Base-by-base conservation (phyloP, 1,140 invertebrate genomes). In the Drosophila tsacasi region DNA sequence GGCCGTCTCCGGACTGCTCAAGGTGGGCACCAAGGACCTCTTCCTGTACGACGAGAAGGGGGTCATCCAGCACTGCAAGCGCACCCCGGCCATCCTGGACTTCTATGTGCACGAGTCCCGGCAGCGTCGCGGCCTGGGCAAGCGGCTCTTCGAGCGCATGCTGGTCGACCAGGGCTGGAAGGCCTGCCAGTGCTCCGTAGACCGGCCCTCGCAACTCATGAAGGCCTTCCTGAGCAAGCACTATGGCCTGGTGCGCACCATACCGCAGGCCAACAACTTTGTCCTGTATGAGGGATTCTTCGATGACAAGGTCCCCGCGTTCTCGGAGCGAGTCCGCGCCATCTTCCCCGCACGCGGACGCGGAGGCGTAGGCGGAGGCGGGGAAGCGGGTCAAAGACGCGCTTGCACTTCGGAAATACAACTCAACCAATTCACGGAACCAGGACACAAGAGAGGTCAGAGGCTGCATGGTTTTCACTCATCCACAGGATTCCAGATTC, bases 201-300 rank as follows among this genome's bases (percentile, higher is more conserved):
- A 99, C 92, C 94, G 97, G 42, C 98, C 98, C 0, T 98, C 97
- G 0, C 94, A 95, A 12, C 98, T 98, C 91, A 96, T 98, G 83
- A 93, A 97, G 17, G 94, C 94, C 17, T 99, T 99, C 93, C 93
- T 99, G 2, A 93, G 93, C 8, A 98, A 97, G 92, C 96, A 98
- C 93, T 98, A 98, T 86, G 94, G 58, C 5, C 94, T 98, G 10
- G 93, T 93, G 17, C 93, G 94, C 54, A 94, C 95, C n/a, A 95
- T 97, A 72, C 95, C 95, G n/a, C 97, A 98, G 92, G 95, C 96
- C 71, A 98, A 98, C 91, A 97, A 98, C 92, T 98, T 97, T 93
- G 97, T 97, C 0, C 94, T 98, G 23, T 98, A 95, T 92, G 94
- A 95, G 61, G 96, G 96, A 64, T 98, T 98, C 93, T 98, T 98